phyloP scores from a whole-genome alignment of 1,140 invertebrate species.

The Conus ventricosus region DNA sequence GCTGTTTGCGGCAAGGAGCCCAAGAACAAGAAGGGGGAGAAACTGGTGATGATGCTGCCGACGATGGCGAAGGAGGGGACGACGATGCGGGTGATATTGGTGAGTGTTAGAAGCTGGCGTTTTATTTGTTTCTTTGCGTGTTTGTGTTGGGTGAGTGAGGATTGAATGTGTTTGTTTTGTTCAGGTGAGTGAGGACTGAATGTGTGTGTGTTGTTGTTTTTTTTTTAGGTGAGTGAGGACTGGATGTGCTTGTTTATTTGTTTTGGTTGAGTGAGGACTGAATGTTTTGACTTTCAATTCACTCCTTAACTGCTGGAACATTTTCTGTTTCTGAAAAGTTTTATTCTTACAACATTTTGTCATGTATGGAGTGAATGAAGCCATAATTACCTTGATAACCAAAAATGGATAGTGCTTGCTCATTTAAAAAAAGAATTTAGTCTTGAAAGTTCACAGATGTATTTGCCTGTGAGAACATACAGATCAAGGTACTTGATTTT shows the following conservation, averaged over 20 bases:
- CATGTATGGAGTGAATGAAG: too few species aligned
- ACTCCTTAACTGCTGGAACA: too few species aligned
- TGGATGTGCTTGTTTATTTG: neutral
- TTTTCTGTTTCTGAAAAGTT: too few species aligned
- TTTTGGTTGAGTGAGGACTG: neutral
- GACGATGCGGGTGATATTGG: constrained; percentile 10
- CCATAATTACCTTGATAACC: too few species aligned
- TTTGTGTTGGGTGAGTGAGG: neutral
- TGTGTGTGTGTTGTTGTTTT: neutral
- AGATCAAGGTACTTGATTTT: too few species aligned
- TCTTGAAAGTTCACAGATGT: too few species aligned
- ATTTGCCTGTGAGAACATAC: too few species aligned
- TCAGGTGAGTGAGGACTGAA: neutral
- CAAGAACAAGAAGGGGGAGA: constrained; percentile 13
- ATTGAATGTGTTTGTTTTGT: neutral
- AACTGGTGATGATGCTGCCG: neutral
- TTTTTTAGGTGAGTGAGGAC: neutral
- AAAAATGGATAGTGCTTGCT: too few species aligned
- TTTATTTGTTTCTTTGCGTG: neutral
- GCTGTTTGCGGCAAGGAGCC: constrained; percentile 75
- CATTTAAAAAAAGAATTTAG: too few species aligned
- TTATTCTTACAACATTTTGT: too few species aligned
- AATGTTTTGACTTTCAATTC: too few species aligned
- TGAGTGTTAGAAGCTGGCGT: neutral
- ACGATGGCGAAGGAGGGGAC: constrained; percentile 21